A percentile compares a stretch with the other conserved stretches of the same genome.
Conservation (phyloP, 2,888 invertebrate species). For the Agriotes lineatus region DNA sequence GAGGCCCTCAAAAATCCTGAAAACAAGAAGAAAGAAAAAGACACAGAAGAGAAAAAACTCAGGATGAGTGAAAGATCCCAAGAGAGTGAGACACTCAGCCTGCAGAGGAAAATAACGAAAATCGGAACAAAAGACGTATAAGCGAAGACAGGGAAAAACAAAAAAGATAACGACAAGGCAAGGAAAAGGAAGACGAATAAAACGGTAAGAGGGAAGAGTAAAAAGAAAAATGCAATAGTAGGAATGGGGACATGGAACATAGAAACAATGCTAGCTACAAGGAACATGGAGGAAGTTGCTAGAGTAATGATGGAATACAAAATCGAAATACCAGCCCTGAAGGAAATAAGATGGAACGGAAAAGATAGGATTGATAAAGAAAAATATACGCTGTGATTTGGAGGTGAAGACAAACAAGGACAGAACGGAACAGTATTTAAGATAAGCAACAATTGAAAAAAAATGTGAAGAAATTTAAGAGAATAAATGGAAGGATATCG, state of each 20-base stretch:
- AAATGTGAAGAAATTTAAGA: neutral
- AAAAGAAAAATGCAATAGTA: conserved; percentile 5
- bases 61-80: neutral
- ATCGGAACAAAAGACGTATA: neutral
- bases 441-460: neutral
- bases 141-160: neutral
- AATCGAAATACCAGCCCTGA: conserved; percentile 3
- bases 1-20: neutral
- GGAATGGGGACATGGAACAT: conserved; percentile 12
- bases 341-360: conserved; percentile 3
- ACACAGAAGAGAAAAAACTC: neutral
- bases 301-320: conserved; percentile 4
- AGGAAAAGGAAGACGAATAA: conserved; percentile 9
- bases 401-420: neutral
- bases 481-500: too few species aligned
- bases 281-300: conserved; percentile 6
- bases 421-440: neutral
- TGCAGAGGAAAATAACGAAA: neutral
- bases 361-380: neutral
- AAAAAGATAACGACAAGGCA: neutral
- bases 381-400: neutral
- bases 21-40: too few species aligned
- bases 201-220: neutral
- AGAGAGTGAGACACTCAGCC: neutral
- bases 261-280: conserved; percentile 1